Base-by-base conservation (phyloP, 2,797 vertebrate species). In the Discoglossus pictus region DNA sequence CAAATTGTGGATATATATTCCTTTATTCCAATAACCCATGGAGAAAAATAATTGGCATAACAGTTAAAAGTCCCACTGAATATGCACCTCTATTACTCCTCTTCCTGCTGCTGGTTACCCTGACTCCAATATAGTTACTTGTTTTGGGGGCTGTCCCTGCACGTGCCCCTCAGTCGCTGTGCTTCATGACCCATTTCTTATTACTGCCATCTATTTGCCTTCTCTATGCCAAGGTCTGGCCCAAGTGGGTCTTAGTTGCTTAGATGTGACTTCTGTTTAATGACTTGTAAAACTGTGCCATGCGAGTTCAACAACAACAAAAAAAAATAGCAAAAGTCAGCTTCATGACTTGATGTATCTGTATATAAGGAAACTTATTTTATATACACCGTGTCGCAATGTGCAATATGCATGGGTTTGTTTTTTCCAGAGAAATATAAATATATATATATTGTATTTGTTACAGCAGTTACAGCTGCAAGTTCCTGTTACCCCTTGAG, bases 351-450 rank as follows among this genome's bases (percentile, higher is more conserved):
- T 70, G 8, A 43, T 43, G 31, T 62, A 53, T 74, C 60, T 72
- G 64, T 74, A 66, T 72, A 74, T 71, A 72, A 39, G 34, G 68
- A 71, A 70, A 27, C 67, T 42, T 70, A 70, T 69, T 74, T 71
- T 67, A 51, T 66, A 74, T 68, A 58, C 66, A 68, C 68, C 66
- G 52, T 72, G 62, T 67, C 55, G 38, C 64, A 72, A 72, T 74
- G 67, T 74, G 73, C 73, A 74, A 74, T 74, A 74, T 61, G 67
- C 73, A 74, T 74, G 66, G 38, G 25, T 43, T 63, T 59, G 36
- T 54, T 36, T 52, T 56, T 55, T 43, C 25, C 68, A 70, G 68
- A 70, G 67, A 70, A 58, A 63, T 70, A 68, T 68, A 65, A 56
- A 66, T 66, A 69, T 69, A 64, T n/a, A n/a, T 64, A 58, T 71